Conservation (phyloP, 2,113 vertebrate species). For the Gymnocephalus cernua region DNA sequence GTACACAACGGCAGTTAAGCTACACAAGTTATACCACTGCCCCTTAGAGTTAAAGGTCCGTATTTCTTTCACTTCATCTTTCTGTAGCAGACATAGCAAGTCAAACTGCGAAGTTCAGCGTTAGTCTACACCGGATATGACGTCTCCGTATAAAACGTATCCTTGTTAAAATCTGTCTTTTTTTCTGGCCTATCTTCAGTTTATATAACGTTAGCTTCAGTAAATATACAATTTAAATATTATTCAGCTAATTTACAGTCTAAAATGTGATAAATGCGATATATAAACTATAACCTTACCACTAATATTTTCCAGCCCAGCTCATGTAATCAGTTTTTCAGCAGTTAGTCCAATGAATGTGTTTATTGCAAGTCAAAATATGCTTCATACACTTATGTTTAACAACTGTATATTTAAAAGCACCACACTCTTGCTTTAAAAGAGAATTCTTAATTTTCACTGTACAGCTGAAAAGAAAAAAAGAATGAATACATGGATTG, state of each 20-base stretch:
- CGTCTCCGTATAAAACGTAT: not conserved
- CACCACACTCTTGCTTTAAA: not conserved
- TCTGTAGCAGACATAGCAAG: constrained; percentile 8
- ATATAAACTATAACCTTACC: not conserved
- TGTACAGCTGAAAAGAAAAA: constrained; percentile 35
- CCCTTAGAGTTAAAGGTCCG: constrained; percentile 15
- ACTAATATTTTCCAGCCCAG: not conserved
- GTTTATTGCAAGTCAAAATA: constrained; percentile 61
- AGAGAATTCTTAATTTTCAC: not conserved
- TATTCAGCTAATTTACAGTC: not conserved
- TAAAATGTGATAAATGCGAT: not conserved
- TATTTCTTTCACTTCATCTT: constrained; percentile 14
- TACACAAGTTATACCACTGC: not conserved
- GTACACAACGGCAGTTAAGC: not conserved
- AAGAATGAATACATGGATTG: constrained; percentile 32
- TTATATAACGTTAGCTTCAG: not conserved
- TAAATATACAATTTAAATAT: no score
- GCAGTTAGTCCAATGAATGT: not conserved
- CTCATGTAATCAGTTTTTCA: not conserved
- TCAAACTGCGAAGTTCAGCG: constrained; percentile 22
- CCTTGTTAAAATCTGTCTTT: not conserved
- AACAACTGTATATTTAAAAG: constrained; percentile 34
- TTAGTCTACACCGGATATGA: constrained; percentile 51
- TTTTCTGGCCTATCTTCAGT: not conserved
- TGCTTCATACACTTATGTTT: constrained; percentile 13